Evolutionary conservation across 2,888 invertebrate species (phyloP), one percentile per base, ranked within the genome.

Genomic region (Panzeria rudis): DNA sequence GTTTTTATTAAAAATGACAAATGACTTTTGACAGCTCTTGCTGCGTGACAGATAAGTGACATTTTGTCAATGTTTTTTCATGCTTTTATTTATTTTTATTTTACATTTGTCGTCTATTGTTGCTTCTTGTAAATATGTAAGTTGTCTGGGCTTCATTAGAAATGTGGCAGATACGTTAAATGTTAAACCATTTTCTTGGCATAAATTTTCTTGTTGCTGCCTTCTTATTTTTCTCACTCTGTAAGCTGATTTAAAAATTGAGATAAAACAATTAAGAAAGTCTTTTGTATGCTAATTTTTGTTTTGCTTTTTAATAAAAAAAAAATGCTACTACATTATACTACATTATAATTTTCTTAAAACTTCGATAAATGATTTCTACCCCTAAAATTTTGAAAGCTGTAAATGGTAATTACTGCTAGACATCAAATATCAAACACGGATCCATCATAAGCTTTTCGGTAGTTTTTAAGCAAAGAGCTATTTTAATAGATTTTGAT

Each of bases 231-330:
- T 62, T 75, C 41, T 35, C 47, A 62, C 47, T 50, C 17, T 44
- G 23, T 32, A 61, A 15, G 52, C 50, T 85, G 64, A 82, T 82
- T 82, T 85, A 71, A 52, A 62, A 71, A 79, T 71, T 71, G 56
- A 6, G 89, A 90, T 90, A 89, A 90, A 89, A 89, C 90, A 89
- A 89, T 91, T 91, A 90, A 88, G 88, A 89, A 90, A 91, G 90
- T 56, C 78, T 78, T 84, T 86, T 86, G 82, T 86, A 64, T 86
- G 84, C 59, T 79, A 84, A 86, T 84, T 78, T 29, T 29, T 29
- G 29, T 29, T 29, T 5, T 29, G 29, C 29, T 29, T 29, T 29
- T 29, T 29, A 4, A 4, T 29, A 5, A 4, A 29, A 29, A 29
- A n/a, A n/a, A n/a, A n/a, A n/a, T n/a, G n/a, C n/a, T n/a, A n/a